Base-by-base conservation (phyloP, 2,797 vertebrate genomes). In the Rhyacichthys aspro region DNA sequence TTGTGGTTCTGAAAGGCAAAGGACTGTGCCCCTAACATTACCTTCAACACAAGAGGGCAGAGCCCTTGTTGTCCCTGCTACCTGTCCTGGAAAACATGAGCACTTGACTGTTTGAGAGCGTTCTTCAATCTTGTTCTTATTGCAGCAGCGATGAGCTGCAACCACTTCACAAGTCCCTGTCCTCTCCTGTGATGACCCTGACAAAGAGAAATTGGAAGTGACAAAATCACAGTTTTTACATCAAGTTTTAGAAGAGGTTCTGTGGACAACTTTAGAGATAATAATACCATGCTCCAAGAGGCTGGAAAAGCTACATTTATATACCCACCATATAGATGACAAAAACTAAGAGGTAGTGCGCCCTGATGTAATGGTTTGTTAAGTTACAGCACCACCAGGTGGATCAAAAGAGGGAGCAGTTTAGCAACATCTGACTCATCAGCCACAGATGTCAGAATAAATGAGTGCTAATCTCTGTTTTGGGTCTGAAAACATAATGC, bases 41-140 rank as follows among this genome's bases (percentile, higher is more conserved):
- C 96, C 96, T 93, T 99, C 97, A 47, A 98, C 97, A 3, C 97
- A 99, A 12, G 96, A 98, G 74, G 97, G 96, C 78, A 91, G 88
- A 0, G 95, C 93, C 46, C 93, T 89, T 0, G 96, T 98, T 1
- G 97, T 98, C 11, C 96, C 96, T 0, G 97, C 97, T 45, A 98
- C 96, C 87, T 99, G 96, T 15, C 97, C 97, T 0, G 95, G 94
- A 83, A 98, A 94, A 83, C 97, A 99, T 38, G 97, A 98, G 48
- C 96, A 99, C 89, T 96, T 99, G 76, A 98, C 95, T 0, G 96
- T 99, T 63, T 98, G 96, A 0, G 96, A 98, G 12, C 94, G 92
- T 71, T 98, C 96, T 78, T 99, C 96, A 49, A 98, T 96, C 43
- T 93, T 94, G 89, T 97, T 97, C 90, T 93, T 98, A 76, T 98